Conservation (phyloP, 2,113 vertebrate genomes). For the Monopterus albus region DNA sequence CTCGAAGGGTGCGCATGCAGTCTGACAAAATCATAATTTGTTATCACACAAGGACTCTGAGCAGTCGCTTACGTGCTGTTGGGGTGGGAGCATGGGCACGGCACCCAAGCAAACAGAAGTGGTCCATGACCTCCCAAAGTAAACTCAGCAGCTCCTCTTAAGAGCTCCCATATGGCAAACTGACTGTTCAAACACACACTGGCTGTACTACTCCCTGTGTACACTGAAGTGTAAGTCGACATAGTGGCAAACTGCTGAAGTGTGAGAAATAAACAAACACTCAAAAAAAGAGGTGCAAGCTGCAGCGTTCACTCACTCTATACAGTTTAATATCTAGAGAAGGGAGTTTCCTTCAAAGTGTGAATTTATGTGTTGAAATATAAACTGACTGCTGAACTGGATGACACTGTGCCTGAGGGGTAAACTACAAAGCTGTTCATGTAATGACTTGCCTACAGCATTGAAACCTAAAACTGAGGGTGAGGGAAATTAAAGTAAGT, state of each 20-base stretch:
- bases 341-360: background rate
- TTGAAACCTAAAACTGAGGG: slow-evolving; percentile 20
- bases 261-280: slow-evolving; percentile 10
- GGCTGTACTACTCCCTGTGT: slow-evolving; percentile 8
- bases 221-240: slow-evolving; percentile 24
- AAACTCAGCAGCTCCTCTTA: slow-evolving; percentile 50
- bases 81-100: slow-evolving; percentile 28
- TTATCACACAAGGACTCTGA: slow-evolving; percentile 25
- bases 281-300: slow-evolving; percentile 18
- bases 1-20: slow-evolving; percentile 28
- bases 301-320: background rate
- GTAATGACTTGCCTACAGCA: slow-evolving; percentile 13
- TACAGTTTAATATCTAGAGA: background rate
- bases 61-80: slow-evolving; percentile 38
- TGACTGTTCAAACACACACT: slow-evolving; percentile 43
- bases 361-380: slow-evolving; percentile 5
- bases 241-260: slow-evolving; percentile 17
- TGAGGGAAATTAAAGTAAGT: slow-evolving; percentile 6
- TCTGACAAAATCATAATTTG: slow-evolving; percentile 49
- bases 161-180: slow-evolving; percentile 40
- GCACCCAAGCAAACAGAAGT: slow-evolving; percentile 48
- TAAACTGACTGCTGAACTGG: slow-evolving; percentile 24
- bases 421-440: slow-evolving; percentile 13
- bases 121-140: slow-evolving; percentile 58
- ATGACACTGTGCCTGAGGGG: slow-evolving; percentile 21